These are phyloP conservation scores for Encarsia formosa DNA, from an alignment of 2,888 invertebrate genomes.

Conservation along the genomic window DNA sequence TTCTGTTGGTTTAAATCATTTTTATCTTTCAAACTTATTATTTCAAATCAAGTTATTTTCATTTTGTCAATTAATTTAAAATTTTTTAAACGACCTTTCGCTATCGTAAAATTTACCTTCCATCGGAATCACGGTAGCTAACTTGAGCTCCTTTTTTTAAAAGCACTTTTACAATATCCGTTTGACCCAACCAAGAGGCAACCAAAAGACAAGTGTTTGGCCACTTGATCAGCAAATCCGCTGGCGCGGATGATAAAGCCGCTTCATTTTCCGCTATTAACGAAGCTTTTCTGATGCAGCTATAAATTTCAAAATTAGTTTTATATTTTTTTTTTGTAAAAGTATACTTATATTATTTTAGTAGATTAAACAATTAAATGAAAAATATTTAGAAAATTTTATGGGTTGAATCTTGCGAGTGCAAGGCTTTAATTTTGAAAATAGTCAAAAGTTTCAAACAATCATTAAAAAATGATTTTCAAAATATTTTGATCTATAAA, in stretches of 20 bases:
- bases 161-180: slow-evolving; percentile 55
- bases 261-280: slow-evolving; percentile 37
- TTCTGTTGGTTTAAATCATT: no score
- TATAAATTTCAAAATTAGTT: slow-evolving; percentile 16
- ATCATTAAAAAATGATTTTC: no score
- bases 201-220: slow-evolving; percentile 58
- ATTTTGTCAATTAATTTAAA: neutral
- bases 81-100: neutral
- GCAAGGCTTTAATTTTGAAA: no score
- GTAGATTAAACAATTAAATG: no score
- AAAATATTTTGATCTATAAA: no score
- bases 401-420: no score
- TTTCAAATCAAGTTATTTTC: neutral
- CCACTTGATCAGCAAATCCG: slow-evolving; percentile 51
- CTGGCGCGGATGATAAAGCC: slow-evolving; percentile 42
- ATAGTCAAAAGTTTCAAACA: no score
- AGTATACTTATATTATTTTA: no score
- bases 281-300: slow-evolving; percentile 36
- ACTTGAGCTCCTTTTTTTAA: slow-evolving; percentile 60
- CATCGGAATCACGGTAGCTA: slow-evolving; percentile 63
- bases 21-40: neutral
- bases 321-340: neutral
- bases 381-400: no score
- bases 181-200: slow-evolving; percentile 61
- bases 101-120: slow-evolving; percentile 66